These are phyloP conservation scores for Alloplasta piceator DNA, from an alignment of 2,888 invertebrate species.

Conservation along the genomic window DNA sequence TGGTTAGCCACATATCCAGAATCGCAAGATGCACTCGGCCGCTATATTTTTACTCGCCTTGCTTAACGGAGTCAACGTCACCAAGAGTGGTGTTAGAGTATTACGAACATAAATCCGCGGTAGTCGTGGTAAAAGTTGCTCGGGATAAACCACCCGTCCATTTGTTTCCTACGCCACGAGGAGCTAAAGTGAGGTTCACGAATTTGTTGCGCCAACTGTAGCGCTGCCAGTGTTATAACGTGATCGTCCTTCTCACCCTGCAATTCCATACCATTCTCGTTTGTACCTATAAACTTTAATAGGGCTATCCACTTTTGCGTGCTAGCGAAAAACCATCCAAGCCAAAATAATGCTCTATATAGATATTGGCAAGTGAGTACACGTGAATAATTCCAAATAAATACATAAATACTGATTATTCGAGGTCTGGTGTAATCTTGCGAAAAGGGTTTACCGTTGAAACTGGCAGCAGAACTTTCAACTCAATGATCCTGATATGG, in stretches of 20 bases:
- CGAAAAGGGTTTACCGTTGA: no score
- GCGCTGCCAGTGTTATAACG: conserved; percentile 14
- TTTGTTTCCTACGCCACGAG: conserved; percentile 56
- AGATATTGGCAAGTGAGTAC: no score
- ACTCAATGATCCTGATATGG: no score
- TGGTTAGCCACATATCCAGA: conserved; percentile 17
- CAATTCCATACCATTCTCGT: conserved; percentile 32
- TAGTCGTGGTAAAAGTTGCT: conserved; percentile 55
- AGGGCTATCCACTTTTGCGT: conserved; percentile 35
- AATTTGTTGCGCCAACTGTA: conserved; percentile 56
- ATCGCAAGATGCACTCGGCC: conserved; percentile 49
- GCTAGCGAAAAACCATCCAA: background rate
- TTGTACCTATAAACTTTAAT: conserved; percentile 53
- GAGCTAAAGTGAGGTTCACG: conserved; percentile 10
- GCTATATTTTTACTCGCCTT: conserved; percentile 56
- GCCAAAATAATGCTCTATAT: background rate
- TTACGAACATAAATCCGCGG: conserved; percentile 64
- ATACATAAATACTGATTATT: no score
- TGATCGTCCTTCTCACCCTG: conserved; percentile 7
- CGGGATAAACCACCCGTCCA: conserved; percentile 62
- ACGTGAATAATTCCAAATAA: no score
- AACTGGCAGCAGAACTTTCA: no score
- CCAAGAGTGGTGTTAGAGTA: conserved; percentile 56
- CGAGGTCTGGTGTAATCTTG: no score
- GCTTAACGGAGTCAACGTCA: conserved; percentile 41